Conservation (phyloP, 2,888 invertebrate species). For the Anoncus sp. region DNA sequence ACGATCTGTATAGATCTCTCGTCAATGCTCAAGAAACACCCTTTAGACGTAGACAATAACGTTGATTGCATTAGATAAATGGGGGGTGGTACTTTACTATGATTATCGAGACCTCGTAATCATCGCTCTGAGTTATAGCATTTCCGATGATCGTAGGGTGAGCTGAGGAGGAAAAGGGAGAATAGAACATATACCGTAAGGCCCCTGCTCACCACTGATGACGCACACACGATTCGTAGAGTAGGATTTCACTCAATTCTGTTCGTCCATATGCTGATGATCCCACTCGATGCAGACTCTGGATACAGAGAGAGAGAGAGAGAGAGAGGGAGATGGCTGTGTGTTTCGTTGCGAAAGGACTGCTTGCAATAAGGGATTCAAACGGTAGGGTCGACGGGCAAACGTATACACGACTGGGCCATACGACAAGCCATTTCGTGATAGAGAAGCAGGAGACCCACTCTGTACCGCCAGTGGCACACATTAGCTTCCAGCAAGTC, state of each 20-base stretch:
- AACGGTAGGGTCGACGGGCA: slow-evolving; percentile 24
- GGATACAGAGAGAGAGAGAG: slow-evolving; percentile 25
- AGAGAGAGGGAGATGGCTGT: slow-evolving; percentile 12
- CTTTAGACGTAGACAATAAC: no score
- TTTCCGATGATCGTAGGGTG: slow-evolving; percentile 16
- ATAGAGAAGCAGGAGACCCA: slow-evolving; percentile 22
- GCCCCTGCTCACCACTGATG: background rate
- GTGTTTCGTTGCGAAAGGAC: slow-evolving; percentile 28
- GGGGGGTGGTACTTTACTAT: slow-evolving; percentile 15
- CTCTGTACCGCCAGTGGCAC: slow-evolving; percentile 37
- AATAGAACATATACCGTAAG: background rate
- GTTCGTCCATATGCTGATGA: slow-evolving; percentile 26
- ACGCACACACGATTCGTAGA: slow-evolving; percentile 28
- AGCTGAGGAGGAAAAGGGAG: no score
- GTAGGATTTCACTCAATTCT: slow-evolving; percentile 3
- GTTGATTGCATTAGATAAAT: slow-evolving; percentile 11
- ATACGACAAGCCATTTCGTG: slow-evolving; percentile 4
- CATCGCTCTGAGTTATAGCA: slow-evolving; percentile 44
- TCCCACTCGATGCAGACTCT: background rate
- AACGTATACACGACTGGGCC: slow-evolving; percentile 26
- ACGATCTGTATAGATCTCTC: no score
- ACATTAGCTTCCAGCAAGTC: slow-evolving; percentile 28
- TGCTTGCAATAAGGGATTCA: slow-evolving; percentile 34
- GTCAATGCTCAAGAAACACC: no score
- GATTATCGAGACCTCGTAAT: slow-evolving; percentile 32